Percentiles rank a stretch among this genome's conserved stretches.
Evolutionary conservation across 2,797 vertebrate genomes (phyloP).

Genomic region (Rhinichthys osculus): DNA sequence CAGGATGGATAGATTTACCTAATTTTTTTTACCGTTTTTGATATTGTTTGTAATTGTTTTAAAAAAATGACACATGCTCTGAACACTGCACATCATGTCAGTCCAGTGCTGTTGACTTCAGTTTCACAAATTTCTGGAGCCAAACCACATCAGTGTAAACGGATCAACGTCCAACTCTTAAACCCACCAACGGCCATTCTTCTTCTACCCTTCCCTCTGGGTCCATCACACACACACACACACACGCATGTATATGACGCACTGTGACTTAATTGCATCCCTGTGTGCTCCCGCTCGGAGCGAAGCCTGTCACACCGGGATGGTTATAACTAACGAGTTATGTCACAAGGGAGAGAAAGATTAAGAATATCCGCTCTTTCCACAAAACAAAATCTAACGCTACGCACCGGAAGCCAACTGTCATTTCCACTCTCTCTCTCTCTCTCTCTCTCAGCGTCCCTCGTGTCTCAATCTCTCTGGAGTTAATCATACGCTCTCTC

Average conservation of each 20-base stretch:
- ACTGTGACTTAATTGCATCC: constrained; percentile 15
- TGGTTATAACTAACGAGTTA: constrained; percentile 2
- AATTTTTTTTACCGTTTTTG: not conserved
- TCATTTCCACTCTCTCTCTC: not conserved
- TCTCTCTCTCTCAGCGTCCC: constrained; percentile 18
- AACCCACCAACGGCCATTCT: not conserved
- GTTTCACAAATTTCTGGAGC: not conserved
- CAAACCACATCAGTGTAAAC: constrained; percentile 15
- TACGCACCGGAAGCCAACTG: constrained; percentile 39
- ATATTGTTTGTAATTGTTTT: not conserved
- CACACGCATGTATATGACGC: not conserved
- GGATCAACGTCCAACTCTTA: not conserved
- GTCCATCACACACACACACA: constrained; percentile 13
- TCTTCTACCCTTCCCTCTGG: constrained; percentile 10
- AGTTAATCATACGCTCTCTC: constrained; percentile 26
- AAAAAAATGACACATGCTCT: not conserved
- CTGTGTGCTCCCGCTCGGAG: not conserved
- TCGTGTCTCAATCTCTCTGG: constrained; percentile 16
- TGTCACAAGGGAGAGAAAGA: constrained; percentile 22
- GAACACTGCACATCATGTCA: constrained; percentile 10
- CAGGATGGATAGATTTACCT: not conserved
- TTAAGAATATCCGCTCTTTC: not conserved
- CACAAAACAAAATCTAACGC: constrained; percentile 10
- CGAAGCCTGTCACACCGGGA: constrained; percentile 17
- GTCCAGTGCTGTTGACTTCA: not conserved